Conservation (phyloP, 1,140 invertebrate genomes). For the Meloidogyne chitwoodi region DNA sequence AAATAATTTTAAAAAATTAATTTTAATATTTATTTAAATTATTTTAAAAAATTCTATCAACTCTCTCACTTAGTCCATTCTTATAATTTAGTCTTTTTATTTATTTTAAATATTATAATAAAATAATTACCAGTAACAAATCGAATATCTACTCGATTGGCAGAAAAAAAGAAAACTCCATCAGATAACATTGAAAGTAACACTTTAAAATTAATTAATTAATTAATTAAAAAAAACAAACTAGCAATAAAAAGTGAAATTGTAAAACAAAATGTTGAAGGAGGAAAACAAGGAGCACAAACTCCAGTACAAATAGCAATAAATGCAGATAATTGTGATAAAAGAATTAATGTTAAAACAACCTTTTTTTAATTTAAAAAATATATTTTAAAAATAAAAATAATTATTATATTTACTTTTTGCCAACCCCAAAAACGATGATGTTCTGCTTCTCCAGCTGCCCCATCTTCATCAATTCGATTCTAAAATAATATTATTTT, state of each 20-base stretch:
- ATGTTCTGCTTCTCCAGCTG: constrained; percentile 56
- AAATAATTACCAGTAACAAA: constrained; percentile 50
- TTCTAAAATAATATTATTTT: constrained; percentile 20
- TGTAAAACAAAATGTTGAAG: constrained; percentile 55
- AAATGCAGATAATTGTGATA: constrained; percentile 53
- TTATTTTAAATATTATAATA: background rate
- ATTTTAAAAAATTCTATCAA: too few relatives aligned
- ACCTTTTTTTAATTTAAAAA: constrained; percentile 55
- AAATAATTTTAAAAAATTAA: background rate
- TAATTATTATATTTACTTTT: background rate
- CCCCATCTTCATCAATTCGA: constrained; percentile 57
- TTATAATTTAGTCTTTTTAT: background rate
- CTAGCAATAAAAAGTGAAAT: constrained; percentile 55
- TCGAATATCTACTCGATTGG: constrained; percentile 57
- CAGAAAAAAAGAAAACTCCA: constrained; percentile 59
- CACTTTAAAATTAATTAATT: constrained; percentile 37
- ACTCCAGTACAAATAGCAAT: constrained; percentile 54
- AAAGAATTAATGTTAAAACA: constrained; percentile 56
- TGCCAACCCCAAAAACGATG: constrained; percentile 51
- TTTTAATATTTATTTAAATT: too few relatives aligned
- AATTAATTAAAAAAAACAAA: constrained; percentile 32
- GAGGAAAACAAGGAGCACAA: constrained; percentile 57
- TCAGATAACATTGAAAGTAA: constrained; percentile 55
- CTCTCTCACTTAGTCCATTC: background rate
- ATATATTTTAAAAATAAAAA: too few relatives aligned